A percentile compares a stretch with the other conserved stretches of the same genome.
Evolutionary conservation across 2,797 vertebrate species (phyloP).

Genomic region (Paratrypauchen microcephalus): DNA sequence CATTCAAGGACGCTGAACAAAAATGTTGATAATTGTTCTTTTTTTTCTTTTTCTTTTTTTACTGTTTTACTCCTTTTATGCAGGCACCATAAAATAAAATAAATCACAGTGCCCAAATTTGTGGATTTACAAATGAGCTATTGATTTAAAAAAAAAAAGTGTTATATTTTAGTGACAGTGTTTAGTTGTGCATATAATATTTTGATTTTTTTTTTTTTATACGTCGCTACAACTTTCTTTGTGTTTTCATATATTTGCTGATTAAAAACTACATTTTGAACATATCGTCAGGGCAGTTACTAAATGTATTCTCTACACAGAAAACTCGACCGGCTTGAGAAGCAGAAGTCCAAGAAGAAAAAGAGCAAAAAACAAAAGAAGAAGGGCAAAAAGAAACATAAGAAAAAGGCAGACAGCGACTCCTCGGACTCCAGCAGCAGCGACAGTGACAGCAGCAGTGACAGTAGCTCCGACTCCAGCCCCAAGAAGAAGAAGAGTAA

Average conservation of each 20-base stretch:
- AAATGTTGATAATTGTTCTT: background rate
- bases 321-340: conserved; percentile 94
- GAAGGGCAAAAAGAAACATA: conserved; percentile 80
- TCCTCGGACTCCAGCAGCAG: conserved; percentile 61
- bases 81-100: background rate
- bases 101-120: background rate
- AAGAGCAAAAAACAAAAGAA: conserved; percentile 88
- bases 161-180: too few relatives aligned
- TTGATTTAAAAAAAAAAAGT: too few relatives aligned
- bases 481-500: conserved; percentile 74
- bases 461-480: conserved; percentile 62
- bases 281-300: background rate
- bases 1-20: background rate
- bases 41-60: background rate
- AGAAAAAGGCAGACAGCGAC: conserved; percentile 74
- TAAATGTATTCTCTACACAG: conserved; percentile 62
- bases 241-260: background rate
- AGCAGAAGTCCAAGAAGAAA: conserved; percentile 87
- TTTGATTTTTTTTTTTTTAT: too few relatives aligned
- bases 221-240: background rate
- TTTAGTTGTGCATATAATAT: too few relatives aligned
- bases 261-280: background rate
- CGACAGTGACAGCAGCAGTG: conserved; percentile 27
- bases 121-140: too few relatives aligned
- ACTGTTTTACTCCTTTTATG: background rate